phyloP scores from a whole-genome alignment of 2,797 vertebrate species.

The Poecile montanus region DNA sequence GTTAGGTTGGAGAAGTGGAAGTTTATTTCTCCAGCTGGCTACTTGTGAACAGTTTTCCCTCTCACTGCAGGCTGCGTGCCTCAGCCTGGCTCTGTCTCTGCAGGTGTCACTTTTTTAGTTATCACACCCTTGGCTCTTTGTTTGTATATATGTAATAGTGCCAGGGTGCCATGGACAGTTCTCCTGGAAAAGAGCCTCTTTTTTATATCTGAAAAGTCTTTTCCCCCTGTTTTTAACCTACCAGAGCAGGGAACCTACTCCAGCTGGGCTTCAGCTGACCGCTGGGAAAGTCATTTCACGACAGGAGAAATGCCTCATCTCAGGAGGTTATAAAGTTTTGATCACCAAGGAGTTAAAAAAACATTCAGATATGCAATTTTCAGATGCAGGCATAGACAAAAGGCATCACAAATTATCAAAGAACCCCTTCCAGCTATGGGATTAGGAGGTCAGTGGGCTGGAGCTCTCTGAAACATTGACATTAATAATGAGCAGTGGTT shows the following conservation, averaged over 20 bases:
- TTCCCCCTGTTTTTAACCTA: background rate
- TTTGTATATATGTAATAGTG: background rate
- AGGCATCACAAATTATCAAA: background rate
- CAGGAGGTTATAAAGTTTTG: background rate
- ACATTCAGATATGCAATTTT: background rate
- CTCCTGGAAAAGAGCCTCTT: background rate
- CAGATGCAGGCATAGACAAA: background rate
- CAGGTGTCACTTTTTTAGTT: background rate
- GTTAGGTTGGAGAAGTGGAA: background rate
- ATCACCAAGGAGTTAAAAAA: background rate
- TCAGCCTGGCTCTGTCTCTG: background rate
- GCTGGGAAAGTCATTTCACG: background rate
- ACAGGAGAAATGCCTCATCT: background rate
- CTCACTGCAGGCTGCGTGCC: background rate
- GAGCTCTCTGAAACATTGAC: background rate
- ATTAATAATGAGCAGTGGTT: background rate
- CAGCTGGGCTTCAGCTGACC: background rate
- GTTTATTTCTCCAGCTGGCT: background rate
- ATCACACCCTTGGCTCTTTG: background rate
- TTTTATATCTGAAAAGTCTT: background rate
- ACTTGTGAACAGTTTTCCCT: background rate
- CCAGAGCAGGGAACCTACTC: background rate
- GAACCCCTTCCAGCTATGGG: background rate
- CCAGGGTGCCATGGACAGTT: fast-evolving
- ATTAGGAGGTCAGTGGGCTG: background rate